A percentile compares a stretch with the other conserved stretches of the same genome.
These are phyloP conservation scores for Athalia circularis DNA, from an alignment of 2,888 invertebrate species.

Conservation along the genomic window DNA sequence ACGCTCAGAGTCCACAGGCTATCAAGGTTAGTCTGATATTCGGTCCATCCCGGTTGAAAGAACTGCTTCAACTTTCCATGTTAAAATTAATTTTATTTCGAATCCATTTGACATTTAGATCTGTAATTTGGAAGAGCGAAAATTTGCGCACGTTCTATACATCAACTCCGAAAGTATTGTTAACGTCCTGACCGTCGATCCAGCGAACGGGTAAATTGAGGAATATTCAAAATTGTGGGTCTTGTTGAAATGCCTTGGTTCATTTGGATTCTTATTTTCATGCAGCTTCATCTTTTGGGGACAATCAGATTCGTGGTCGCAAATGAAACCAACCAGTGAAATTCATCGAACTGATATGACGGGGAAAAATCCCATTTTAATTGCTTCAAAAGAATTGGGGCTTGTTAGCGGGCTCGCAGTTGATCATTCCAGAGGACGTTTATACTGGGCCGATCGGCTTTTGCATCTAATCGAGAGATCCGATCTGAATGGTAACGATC, in stretches of 20 bases:
- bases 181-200: slow-evolving; percentile 80
- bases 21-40: slow-evolving; percentile 61
- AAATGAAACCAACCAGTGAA: slow-evolving; percentile 56
- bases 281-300: slow-evolving; percentile 71
- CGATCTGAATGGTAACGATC: slow-evolving; percentile 58
- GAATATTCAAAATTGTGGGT: slow-evolving; percentile 60
- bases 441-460: slow-evolving; percentile 87
- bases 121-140: slow-evolving; percentile 77
- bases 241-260: slow-evolving; percentile 52
- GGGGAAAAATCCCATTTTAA: slow-evolving; percentile 72
- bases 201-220: slow-evolving; percentile 74
- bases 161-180: slow-evolving; percentile 76
- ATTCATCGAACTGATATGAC: slow-evolving; percentile 75
- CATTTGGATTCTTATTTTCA: neutral
- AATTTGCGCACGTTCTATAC: slow-evolving; percentile 77
- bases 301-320: slow-evolving; percentile 60
- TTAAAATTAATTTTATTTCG: neutral
- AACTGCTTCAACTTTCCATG: neutral
- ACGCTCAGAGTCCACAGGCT: slow-evolving; percentile 64
- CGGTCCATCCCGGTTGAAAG: neutral
- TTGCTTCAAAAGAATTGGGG: slow-evolving; percentile 72
- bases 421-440: slow-evolving; percentile 76
- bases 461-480: slow-evolving; percentile 75
- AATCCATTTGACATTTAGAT: slow-evolving; percentile 63
- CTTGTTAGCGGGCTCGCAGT: slow-evolving; percentile 79